phyloP scores from a whole-genome alignment of 2,888 invertebrate genomes.

The Rhaphigaster nebulosa region DNA sequence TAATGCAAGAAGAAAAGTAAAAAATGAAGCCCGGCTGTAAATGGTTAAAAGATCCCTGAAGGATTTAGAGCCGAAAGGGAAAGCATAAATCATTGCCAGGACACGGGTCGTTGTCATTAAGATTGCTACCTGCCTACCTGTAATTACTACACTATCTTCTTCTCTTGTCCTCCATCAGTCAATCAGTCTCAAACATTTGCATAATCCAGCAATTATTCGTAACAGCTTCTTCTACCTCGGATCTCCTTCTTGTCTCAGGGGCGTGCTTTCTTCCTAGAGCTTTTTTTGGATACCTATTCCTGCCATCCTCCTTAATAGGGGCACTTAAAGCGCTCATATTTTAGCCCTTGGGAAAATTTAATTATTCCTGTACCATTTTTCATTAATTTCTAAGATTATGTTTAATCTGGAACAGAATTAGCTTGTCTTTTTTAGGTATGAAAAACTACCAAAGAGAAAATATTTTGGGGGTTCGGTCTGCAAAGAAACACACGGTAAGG shows the following conservation, averaged over 20 bases:
- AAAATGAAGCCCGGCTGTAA: neutral
- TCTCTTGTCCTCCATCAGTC: neutral
- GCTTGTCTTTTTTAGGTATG: too few species aligned
- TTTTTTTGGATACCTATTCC: neutral
- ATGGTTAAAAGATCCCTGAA: neutral
- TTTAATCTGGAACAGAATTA: too few species aligned
- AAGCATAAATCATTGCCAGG: constrained; percentile 31
- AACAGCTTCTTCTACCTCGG: neutral
- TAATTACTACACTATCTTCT: constrained; percentile 43
- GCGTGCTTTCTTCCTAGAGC: neutral
- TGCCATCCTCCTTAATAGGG: neutral
- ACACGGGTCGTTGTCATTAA: neutral
- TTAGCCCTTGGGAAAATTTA: neutral
- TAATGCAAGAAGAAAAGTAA: constrained; percentile 35
- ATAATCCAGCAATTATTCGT: constrained; percentile 43
- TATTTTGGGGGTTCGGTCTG: too few species aligned
- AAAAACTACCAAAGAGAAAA: too few species aligned
- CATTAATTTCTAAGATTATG: too few species aligned
- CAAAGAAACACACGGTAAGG: too few species aligned
- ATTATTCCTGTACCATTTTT: neutral
- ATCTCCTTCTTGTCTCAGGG: neutral
- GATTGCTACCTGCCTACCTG: constrained; percentile 20
- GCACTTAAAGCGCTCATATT: neutral
- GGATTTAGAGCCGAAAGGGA: neutral
- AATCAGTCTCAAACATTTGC: constrained; percentile 34